phyloP scores from a whole-genome alignment of 2,113 vertebrate species.

The Talpa occidentalis region DNA sequence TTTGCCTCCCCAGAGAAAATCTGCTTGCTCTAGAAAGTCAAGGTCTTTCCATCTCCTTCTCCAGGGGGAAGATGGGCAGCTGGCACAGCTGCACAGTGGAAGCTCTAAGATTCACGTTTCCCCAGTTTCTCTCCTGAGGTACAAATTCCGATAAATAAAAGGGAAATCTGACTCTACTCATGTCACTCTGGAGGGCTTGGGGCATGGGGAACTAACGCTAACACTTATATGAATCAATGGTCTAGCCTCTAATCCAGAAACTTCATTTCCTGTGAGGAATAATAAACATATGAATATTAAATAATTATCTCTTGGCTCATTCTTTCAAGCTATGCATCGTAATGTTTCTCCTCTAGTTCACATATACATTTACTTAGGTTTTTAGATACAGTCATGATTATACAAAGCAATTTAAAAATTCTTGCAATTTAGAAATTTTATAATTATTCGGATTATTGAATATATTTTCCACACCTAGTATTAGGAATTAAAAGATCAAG shows the following conservation, averaged over 20 bases:
- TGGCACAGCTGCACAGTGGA: neutral
- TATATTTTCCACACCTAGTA: neutral
- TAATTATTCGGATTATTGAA: neutral
- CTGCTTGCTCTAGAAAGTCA: slow-evolving; percentile 23
- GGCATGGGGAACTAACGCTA: no score
- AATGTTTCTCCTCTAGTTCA: neutral
- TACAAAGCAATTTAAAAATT: neutral
- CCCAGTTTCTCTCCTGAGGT: neutral
- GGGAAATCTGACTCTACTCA: neutral
- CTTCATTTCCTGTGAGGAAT: neutral
- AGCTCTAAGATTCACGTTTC: slow-evolving; percentile 14
- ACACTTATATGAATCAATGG: neutral
- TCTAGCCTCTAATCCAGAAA: slow-evolving; percentile 45
- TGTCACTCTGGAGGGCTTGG: accelerated
- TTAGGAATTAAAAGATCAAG: neutral
- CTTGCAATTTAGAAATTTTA: neutral
- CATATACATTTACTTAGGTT: neutral
- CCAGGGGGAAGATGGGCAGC: neutral
- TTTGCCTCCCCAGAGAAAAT: neutral
- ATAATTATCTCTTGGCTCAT: neutral
- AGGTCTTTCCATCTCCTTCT: neutral
- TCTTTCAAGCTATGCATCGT: neutral
- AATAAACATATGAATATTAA: neutral
- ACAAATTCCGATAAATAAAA: neutral
- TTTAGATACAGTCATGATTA: neutral